Base-by-base conservation (phyloP, 2,888 invertebrate genomes). In the Aphidoletes aphidimyza region DNA sequence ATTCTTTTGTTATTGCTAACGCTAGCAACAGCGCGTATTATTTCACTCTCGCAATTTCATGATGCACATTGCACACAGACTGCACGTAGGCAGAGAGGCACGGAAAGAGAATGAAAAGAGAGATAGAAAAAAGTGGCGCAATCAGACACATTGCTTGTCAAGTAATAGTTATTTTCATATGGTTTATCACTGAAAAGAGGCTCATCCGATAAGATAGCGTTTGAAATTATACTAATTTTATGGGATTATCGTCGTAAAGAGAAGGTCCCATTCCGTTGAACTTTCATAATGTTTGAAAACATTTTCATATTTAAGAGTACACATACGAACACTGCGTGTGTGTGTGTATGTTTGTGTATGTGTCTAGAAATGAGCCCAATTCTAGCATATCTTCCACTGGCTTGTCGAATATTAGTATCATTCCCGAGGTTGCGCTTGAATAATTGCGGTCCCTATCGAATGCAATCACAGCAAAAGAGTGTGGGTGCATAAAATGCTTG, bases 381-480 rank as follows among this genome's bases (percentile, higher is more conserved):
- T 54, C 54, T 3, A n/a, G 26, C 30, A 14, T 34, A 22, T 54
- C 11, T n/a, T 22, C 17, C 6, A 11, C 22, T 6, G n/a, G n/a
- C n/a, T 54, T 69, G n/a, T 30, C 69, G 2, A 14, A 69, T 30
- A 69, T 69, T 69, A 14, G 69, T 69, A 30, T 69, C 69, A 30
- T 69, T 69, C 19, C n/a, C 14, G 69, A 34, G 30, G 34, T 30
- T 69, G 30, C 14, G 69, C 34, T 30, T 69, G 69, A 69, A 69
- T 69, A 69, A 69, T 69, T 69, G 17, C 14, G 34, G 69, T 69
- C 30, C 54, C 22, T 22, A 54, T 22, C 11, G 22, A 9, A 69
- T 69, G 69, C 30, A 69, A 30, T 69, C 69, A 69, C 69, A 69
- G 26, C 69, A 69, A n/a, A n/a, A n/a, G n/a, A n/a, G n/a, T n/a